Evolutionary conservation across 2,888 invertebrate genomes (phyloP).

Genomic region (Pherbina coryleti): DNA sequence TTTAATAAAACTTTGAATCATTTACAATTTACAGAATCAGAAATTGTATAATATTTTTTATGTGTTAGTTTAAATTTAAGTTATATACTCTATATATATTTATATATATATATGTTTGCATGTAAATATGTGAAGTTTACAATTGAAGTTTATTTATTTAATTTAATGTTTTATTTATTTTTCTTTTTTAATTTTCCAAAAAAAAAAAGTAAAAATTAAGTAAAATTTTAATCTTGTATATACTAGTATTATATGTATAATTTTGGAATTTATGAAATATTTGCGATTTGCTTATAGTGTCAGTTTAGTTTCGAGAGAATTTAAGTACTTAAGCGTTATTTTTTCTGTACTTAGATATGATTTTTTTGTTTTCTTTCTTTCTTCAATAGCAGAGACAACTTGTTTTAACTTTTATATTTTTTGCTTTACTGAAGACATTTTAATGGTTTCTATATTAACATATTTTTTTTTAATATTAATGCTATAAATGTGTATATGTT

Average conservation of each 20-base stretch:
- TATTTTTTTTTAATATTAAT: conserved; percentile 1
- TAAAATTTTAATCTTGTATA: neutral
- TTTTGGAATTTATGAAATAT: neutral
- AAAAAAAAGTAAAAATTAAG: conserved; percentile 9
- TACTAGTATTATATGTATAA: neutral
- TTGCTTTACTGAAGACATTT: conserved; percentile 4
- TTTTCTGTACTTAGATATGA: neutral
- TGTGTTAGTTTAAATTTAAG: conserved; percentile 8
- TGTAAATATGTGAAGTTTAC: conserved; percentile 31
- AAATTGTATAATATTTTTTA: conserved; percentile 6
- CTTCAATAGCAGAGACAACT: conserved; percentile 10
- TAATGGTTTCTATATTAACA: neutral
- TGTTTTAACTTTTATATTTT: neutral
- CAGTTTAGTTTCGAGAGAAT: conserved; percentile 23
- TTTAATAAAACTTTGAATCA: conserved; percentile 37
- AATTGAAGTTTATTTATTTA: too few species aligned
- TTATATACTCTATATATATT: neutral
- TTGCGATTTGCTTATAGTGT: conserved; percentile 13
- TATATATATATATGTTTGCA: conserved; percentile 16
- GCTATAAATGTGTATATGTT: neutral
- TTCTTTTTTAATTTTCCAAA: conserved; percentile 21
- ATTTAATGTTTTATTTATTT: too few species aligned
- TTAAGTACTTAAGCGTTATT: conserved; percentile 6
- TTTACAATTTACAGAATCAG: conserved; percentile 35
- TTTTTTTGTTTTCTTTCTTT: neutral